Evolutionary conservation across 2,888 invertebrate species (phyloP), one percentile per base, ranked within the genome.

Genomic region (Anarsia innoxiella): DNA sequence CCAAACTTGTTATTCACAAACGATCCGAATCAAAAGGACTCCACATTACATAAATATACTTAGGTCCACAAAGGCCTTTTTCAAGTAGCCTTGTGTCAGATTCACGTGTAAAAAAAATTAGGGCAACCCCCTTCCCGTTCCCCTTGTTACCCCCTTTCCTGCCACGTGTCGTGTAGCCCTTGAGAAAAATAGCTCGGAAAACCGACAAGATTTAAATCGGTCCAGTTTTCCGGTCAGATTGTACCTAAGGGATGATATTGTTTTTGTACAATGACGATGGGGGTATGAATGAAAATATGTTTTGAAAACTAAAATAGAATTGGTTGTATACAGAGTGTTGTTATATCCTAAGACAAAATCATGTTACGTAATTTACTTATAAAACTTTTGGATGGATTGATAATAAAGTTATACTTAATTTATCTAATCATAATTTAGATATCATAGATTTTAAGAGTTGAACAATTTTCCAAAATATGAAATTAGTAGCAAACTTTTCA

Each of bases 131-230:
- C 55, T 6, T 12, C 50, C 46, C 45, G 37, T 28, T 45, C 45
- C 50, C n/a, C n/a, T n/a, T n/a, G n/a, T n/a, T n/a, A 42, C 41
- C 53, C 56, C 49, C 48, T 48, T 56, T 51, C 46, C 50, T 42
- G 44, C 65, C 59, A 68, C 64, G 51, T 53, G 64, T 65, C 62
- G 62, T 57, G 58, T 56, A 69, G 64, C 82, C 80, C 79, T 83
- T 82, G 82, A 83, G 83, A 80, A 83, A 83, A 82, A 82, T 80
- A 75, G 78, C 77, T 75, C 73, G 74, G 66, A 77, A 79, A 78
- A 78, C 72, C 68, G 71, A 66, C 58, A 79, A 82, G 79, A 77
- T 75, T 76, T 72, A 76, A 75, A 60, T 61, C 66, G 66, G 45
- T 62, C 68, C 67, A 63, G 54, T 69, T 72, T 66, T 56, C 45